Base-by-base conservation (phyloP, 2,113 vertebrate species). In the Fregata magnificens region DNA sequence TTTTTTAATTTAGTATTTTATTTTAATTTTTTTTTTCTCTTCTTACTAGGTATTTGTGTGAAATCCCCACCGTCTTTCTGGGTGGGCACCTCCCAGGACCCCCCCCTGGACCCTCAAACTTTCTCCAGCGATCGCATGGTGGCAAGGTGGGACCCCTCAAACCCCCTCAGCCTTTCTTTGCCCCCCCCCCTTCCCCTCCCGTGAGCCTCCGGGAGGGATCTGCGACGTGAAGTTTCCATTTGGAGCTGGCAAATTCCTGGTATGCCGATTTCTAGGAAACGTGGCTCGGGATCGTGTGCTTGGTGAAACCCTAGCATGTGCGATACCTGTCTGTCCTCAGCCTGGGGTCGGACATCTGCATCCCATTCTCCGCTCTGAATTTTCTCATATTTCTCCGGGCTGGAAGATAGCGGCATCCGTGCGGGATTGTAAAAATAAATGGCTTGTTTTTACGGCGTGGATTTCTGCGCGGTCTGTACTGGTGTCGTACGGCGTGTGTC, bases 301-400 rank as follows among this genome's bases (percentile, higher is more conserved):
- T 5, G 63, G 90, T 96, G 85, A 90, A 96, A 96, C 65, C 49
- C 47, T 66, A 94, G 84, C 52, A 55, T 42, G 94, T 90, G 90
- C 15, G 85, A 96, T 97, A 96, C 96, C 96, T 97, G 95, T 28
- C 76, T 97, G 97, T 95, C 92, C 92, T 90, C 82, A 86, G 76
- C 63, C 59, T 6, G 7, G 72, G 94, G 86, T 86, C 58, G 52
- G 1, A 52, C 88, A 91, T 81, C 86, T 96, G 96, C 69, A 55
- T 86, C 91, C 86, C 49, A 29, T 93, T 73, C 90, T 49, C 77
- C 3, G 5, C 81, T 91, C 22, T 11, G 49, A 26, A 16, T 93
- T 80, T 76, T 12, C 90, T 66, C 36, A 3, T 7, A 0, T 53
- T 88, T 73, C 72, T 85, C 52, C 2, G 2, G 14, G 36, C 2